Base-by-base conservation (phyloP, 2,888 invertebrate genomes). In the Bursaphelenchus okinawaensis region DNA sequence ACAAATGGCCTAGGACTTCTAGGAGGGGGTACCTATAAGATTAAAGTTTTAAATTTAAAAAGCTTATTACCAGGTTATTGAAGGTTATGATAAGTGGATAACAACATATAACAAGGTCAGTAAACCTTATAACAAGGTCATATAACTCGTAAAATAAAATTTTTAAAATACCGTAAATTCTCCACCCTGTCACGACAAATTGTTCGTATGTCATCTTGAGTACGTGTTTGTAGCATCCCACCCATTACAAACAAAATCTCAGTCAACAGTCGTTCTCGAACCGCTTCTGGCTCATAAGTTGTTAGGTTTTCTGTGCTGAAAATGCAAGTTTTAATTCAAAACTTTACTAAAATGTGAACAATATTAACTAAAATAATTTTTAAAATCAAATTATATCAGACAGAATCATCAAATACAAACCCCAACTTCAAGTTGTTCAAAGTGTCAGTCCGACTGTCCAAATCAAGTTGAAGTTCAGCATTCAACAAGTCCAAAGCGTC, bases 401-500 rank as follows among this genome's bases (percentile, higher is more conserved):
- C 12, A 40, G n/a, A 2, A 1, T 40, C n/a, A 40, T n/a, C 40
- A 40, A 6, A 3, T 40, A 3, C 40, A 16, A 16, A 40, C 40
- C 40, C 40, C 6, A 40, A 40, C 1, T 12, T 16, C 40, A 40
- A 4, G n/a, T n/a, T 40, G 40, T 40, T 40, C 40, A 40, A 6
- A 1, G 40, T 40, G 16, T 26, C 50, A 1, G 20, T 20, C 57
- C 60, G 50, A 29, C 40, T 59, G 23, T 59, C 52, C 24, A 40
- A 40, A 40, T 50, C 19, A 9, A 52, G 23, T 23, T 29, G 51
- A 4, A 59, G 20, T 58, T 59, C 60, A 20, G 60, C 60, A 6
- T 59, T 59, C 52, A 59, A 29, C 31, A 59, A 26, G 9, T 59
- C 24, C 23, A 59, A 40, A 29, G 51, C 60, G 22, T 59, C 60